Evolutionary conservation across 2,888 invertebrate species (phyloP), one percentile per base, ranked within the genome.

Genomic region (Helicoverpa assulta): DNA sequence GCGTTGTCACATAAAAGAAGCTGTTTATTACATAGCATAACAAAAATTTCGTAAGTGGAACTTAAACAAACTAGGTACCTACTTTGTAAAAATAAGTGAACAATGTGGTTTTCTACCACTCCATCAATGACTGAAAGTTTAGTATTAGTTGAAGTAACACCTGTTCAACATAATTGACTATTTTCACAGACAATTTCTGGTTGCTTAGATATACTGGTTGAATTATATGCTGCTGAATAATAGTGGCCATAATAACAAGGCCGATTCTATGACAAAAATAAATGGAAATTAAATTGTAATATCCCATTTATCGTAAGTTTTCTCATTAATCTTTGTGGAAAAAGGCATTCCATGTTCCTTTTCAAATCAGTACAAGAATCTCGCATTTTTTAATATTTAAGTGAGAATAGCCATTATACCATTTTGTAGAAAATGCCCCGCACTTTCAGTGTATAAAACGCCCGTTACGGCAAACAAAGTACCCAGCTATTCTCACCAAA

Each of bases 371-470:
- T 55, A 55, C 40, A 12, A 56, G 67, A 60, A 67, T 43, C 16
- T 67, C 55, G 40, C 56, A 57, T 67, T 63, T 67, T 77, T 77
- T 60, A 62, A 74, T 72, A 72, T 60, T 53, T 51, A 51, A 29
- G 62, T 54, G 43, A 60, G 50, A 60, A 57, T 63, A 77, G 26
- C 60, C 54, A 57, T 77, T 72, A 63, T 37, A 67, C 50, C 60
- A 63, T 73, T 76, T 63, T 78, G 76, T 60, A 73, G 63, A 57
- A 77, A 77, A 63, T 47, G 33, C 63, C n/a, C 21, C 59, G 67
- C 67, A 72, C 55, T 72, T 76, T 77, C 59, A 72, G 56, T 78
- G 51, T 67, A 72, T 72, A 78, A 78, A 76, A 60, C 51, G 73
- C 55, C 53, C 73, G 63, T 77, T 77, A 72, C 52, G 56, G 56